Base-by-base conservation (phyloP, 2,797 vertebrate species). In the Mionectes olivaceus region DNA sequence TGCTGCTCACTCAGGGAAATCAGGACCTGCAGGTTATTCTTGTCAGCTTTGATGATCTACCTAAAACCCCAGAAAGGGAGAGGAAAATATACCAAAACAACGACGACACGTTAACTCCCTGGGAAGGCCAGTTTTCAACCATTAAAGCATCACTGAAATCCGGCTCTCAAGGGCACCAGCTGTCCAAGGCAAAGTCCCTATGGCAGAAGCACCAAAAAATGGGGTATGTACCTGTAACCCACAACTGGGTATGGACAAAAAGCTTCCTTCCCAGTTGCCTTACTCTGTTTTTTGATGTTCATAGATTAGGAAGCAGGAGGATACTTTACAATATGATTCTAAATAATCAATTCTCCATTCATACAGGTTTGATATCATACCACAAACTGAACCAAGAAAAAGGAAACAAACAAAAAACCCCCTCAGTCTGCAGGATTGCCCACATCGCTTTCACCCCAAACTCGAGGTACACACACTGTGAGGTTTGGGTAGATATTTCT, bases 141-240 rank as follows among this genome's bases (percentile, higher is more conserved):
- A 19, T 9, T 14, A 50, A 33, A 3, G 8, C 85, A 69, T 19
- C 83, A 5, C 82, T n/a, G 16, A 57, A 49, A 70, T 19, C 71
- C 63, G 55, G 47, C 49, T 78, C 68, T 59, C 33, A 3, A 14
- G 15, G 17, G 46, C 11, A 3, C 39, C 52, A 37, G 43, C 24
- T 37, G 47, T 37, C 59, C 55, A 33, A 56, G 53, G 49, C 56
- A 60, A 46, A 84, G 41, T 30, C 70, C 43, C 46, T 10, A 2
- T 1, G 0, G 74, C 70, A 50, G 59, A 47, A 71, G 75, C 57
- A 11, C 37, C 1, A 0, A 32, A 39, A 78, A 44, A 8, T 0
- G 5, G 55, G 46, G 16, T 30, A 39, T 0, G 0, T 63, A 19
- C 23, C 57, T 8, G 7, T 3, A 27, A 46, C 21, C 56, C 65